phyloP scores from a whole-genome alignment of 2,888 invertebrate genomes.

The Phytoseiulus persimilis region DNA sequence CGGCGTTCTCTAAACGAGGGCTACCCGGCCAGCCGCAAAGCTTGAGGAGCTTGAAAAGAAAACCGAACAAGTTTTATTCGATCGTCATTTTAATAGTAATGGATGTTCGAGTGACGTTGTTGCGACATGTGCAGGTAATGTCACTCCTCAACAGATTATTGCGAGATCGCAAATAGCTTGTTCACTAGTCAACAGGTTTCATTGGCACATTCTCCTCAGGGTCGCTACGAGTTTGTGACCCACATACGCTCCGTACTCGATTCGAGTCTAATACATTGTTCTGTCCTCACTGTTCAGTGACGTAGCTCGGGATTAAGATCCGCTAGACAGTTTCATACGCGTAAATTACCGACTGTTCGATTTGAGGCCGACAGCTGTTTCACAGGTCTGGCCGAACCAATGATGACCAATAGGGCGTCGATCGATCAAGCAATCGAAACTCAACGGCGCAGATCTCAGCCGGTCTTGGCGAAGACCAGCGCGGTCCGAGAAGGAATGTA shows the following conservation, averaged over 20 bases:
- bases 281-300: background rate
- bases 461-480: slow-evolving; percentile 45
- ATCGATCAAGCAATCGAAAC: background rate
- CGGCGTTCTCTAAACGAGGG: no score
- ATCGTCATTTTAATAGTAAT: background rate
- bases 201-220: background rate
- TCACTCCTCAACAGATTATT: background rate
- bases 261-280: background rate
- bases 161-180: background rate
- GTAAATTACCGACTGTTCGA: no score
- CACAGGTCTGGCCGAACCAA: background rate
- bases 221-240: background rate
- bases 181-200: background rate
- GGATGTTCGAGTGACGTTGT: background rate
- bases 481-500: slow-evolving; percentile 47
- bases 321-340: no score
- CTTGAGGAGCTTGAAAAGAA: no score
- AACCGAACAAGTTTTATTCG: no score
- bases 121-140: background rate
- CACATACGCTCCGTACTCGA: background rate
- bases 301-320: no score
- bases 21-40: no score
- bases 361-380: no score
- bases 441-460: background rate
- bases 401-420: background rate